Evolutionary conservation across 2,113 vertebrate genomes (phyloP).

Genomic region (Thunnus maccoyii): DNA sequence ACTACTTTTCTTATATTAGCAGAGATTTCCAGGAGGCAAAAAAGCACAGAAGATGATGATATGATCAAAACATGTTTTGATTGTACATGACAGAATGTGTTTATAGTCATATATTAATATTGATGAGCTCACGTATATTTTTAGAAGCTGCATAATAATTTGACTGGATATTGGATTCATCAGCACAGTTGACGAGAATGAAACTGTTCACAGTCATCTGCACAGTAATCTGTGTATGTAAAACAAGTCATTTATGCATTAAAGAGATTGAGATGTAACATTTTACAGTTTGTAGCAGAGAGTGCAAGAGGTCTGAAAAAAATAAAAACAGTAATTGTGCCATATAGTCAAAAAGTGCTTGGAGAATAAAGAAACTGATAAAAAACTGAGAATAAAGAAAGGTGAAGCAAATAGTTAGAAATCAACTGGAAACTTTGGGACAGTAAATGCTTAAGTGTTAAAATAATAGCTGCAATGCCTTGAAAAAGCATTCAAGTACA

Average conservation of each 20-base stretch:
- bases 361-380: background rate
- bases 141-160: constrained; percentile 43
- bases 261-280: background rate
- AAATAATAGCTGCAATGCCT: background rate
- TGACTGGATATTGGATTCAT: constrained; percentile 5
- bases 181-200: constrained; percentile 12
- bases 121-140: constrained; percentile 52
- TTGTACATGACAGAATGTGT: constrained; percentile 6
- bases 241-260: no score
- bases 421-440: constrained; percentile 5
- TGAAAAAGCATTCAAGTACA: background rate
- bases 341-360: background rate
- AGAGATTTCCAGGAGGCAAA: background rate
- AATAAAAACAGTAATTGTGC: background rate
- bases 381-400: background rate
- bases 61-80: constrained; percentile 18
- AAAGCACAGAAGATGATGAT: background rate
- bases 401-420: background rate
- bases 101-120: constrained; percentile 40
- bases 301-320: background rate
- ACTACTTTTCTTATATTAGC: background rate
- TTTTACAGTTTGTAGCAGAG: background rate
- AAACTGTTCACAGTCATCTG: constrained; percentile 6
- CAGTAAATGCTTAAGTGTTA: background rate
- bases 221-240: background rate